A percentile compares a stretch with the other conserved stretches of the same genome.
These are phyloP conservation scores for Myanophis thanlyinensis DNA, from an alignment of 2,113 vertebrate genomes.

Conservation along the genomic window DNA sequence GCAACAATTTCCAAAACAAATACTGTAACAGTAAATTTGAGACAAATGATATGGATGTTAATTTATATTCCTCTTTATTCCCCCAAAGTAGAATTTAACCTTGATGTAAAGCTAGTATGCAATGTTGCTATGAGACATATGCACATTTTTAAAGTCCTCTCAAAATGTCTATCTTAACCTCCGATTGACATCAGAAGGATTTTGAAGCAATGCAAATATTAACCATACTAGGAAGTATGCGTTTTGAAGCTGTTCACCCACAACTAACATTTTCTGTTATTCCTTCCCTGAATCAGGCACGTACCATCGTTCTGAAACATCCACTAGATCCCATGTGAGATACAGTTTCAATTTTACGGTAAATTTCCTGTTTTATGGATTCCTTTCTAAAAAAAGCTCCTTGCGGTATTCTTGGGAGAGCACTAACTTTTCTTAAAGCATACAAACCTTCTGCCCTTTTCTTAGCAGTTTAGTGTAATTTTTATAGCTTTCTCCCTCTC, in stretches of 20 bases:
- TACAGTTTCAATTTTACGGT: constrained; percentile 54
- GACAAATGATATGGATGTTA: constrained; percentile 27
- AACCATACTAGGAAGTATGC: neutral
- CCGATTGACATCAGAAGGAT: constrained; percentile 28
- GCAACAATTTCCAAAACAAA: constrained; percentile 49
- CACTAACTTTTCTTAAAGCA: constrained; percentile 46
- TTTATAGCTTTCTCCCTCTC: constrained; percentile 9
- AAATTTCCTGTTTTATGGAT: constrained; percentile 61
- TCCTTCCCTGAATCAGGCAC: constrained; percentile 26
- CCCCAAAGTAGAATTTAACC: neutral
- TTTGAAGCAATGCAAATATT: neutral
- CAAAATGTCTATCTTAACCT: constrained; percentile 22
- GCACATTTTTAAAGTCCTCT: neutral
- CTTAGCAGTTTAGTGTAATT: constrained; percentile 22
- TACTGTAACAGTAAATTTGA: neutral
- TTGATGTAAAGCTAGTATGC: neutral
- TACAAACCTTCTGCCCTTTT: constrained; percentile 27
- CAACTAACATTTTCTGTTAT: constrained; percentile 12
- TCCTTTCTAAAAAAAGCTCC: constrained; percentile 55
- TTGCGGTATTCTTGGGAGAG: constrained; percentile 41
- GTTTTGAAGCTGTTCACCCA: constrained; percentile 21
- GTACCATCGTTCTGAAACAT: constrained; percentile 26
- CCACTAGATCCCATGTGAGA: constrained; percentile 47
- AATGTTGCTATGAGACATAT: neutral
- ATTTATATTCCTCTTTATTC: constrained; percentile 6